These are phyloP conservation scores for Diploscapter pachys DNA, from an alignment of 1,140 invertebrate species.

Conservation along the genomic window DNA sequence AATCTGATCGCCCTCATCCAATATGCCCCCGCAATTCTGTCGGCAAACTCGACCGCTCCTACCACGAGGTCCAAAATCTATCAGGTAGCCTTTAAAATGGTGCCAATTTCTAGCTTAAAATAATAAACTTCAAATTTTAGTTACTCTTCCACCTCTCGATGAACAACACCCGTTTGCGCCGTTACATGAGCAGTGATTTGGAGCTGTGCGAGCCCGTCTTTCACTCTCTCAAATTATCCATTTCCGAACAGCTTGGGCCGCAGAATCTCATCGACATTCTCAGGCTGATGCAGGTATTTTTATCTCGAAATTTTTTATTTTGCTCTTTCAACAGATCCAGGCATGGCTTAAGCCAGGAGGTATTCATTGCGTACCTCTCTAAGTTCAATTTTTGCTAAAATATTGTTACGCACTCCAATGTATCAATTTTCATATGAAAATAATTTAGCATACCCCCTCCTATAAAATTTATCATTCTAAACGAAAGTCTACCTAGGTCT, in stretches of 20 bases:
- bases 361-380: too few species aligned
- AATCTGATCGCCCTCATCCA: not conserved
- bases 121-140: too few species aligned
- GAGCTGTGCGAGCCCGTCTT: conserved; percentile 26
- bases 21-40: not conserved
- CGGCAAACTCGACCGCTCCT: not conserved
- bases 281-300: conserved; percentile 35
- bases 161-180: conserved; percentile 20
- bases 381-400: too few species aligned
- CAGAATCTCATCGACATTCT: conserved; percentile 41
- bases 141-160: not conserved
- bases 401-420: not conserved
- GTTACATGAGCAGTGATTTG: conserved; percentile 28
- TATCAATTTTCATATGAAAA: not conserved
- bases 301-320: not conserved
- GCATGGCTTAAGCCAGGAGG: too few species aligned
- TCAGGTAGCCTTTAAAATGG: conserved; percentile 2
- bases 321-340: too few species aligned
- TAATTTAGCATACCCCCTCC: too few species aligned
- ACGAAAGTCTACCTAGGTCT: not conserved
- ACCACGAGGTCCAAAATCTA: conserved; percentile 2
- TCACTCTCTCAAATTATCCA: conserved; percentile 29
- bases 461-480: too few species aligned
- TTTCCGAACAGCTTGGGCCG: conserved; percentile 33
- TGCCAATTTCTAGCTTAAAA: too few species aligned